Evolutionary conservation across 2,888 invertebrate species (phyloP), one percentile per base, ranked within the genome.

Genomic region (Meloe dianella): DNA sequence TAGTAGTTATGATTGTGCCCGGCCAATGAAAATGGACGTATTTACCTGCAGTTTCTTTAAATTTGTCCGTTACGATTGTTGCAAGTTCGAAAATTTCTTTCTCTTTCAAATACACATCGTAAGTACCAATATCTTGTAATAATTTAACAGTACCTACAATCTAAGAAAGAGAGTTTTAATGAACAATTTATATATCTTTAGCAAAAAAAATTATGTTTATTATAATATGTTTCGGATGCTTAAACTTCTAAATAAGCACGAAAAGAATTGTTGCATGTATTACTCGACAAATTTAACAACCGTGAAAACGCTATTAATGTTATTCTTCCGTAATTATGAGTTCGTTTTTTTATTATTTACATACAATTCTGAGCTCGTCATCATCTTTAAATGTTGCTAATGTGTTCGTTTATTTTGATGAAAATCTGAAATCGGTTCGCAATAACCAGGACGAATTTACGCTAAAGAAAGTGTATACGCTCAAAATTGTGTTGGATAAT

Each of bases 11-110:
- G 20, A 22, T 17, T 61, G n/a, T 61, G 41, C 10, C 4, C 29
- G 32, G 20, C 17, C 29, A 29, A n/a, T 14, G 29, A 51, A n/a
- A n/a, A n/a, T n/a, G n/a, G n/a, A n/a, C n/a, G n/a, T 54, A 61
- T 85, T 85, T 79, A 88, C 88, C 85, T 75, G 87, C 82, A 77
- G 86, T 85, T 64, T 81, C 82, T 73, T 84, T 83, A 74, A 89
- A 89, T 22, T 84, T 84, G 27, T 84, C 80, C 10, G 87, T 85
- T 10, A 86, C 86, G 6, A 84, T 83, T 24, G 84, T 78, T 9
- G 86, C 83, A 29, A 87, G 85, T 66, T 84, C 79, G 60, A 84
- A 81, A 81, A 89, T 85, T 68, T 85, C 84, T 27, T 85, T 84
- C 30, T 80, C 78, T 4, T 69, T 67, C 20, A 82, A 68, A 57